These are phyloP conservation scores for Euwallacea fornicatus DNA, from an alignment of 1,140 invertebrate genomes.

Conservation along the genomic window DNA sequence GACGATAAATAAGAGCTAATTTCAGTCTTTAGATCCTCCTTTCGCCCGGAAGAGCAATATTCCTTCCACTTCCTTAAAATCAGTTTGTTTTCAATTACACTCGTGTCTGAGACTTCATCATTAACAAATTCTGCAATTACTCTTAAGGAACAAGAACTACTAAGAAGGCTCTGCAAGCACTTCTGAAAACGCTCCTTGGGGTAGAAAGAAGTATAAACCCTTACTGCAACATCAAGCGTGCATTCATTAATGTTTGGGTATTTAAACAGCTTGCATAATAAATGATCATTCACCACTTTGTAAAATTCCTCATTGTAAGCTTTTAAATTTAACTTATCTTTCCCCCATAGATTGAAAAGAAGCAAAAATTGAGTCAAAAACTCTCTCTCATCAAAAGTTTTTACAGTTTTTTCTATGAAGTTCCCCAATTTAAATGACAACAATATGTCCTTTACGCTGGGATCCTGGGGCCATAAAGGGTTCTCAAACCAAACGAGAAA, in stretches of 20 bases:
- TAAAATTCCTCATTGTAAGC: constrained; percentile 45
- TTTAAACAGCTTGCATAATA: constrained; percentile 50
- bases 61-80: constrained; percentile 51
- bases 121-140: constrained; percentile 45
- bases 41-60: constrained; percentile 47
- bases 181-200: constrained; percentile 52
- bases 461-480: constrained; percentile 54
- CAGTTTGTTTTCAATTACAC: constrained; percentile 40
- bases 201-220: constrained; percentile 47
- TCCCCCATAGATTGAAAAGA: constrained; percentile 46
- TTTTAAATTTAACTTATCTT: constrained; percentile 37
- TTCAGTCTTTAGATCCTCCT: constrained; percentile 45
- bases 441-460: constrained; percentile 54
- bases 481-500: constrained; percentile 55
- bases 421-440: constrained; percentile 55
- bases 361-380: constrained; percentile 41
- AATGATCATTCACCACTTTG: constrained; percentile 48
- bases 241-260: constrained; percentile 40
- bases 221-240: constrained; percentile 45
- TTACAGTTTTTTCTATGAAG: constrained; percentile 56
- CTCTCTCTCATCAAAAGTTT: constrained; percentile 48
- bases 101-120: constrained; percentile 23
- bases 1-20: constrained; percentile 50
- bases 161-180: constrained; percentile 54
- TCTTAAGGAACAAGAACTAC: constrained; percentile 54